These are phyloP conservation scores for Hestina assimilis DNA, from an alignment of 1,140 invertebrate genomes.

Conservation along the genomic window DNA sequence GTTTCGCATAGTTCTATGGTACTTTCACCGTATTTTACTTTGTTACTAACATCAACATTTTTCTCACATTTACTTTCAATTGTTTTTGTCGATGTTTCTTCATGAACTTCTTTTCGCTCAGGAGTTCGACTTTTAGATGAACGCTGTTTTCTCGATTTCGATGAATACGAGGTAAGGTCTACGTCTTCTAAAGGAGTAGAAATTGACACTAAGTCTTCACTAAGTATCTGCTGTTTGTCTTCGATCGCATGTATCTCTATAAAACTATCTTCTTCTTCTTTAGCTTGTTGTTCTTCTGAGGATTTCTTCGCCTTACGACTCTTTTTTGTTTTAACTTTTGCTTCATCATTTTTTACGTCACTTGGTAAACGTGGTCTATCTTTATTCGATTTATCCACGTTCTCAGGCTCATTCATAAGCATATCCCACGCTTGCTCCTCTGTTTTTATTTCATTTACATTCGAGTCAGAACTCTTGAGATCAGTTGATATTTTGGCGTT, in stretches of 20 bases:
- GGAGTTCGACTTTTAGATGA: conserved; percentile 53
- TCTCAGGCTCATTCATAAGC: conserved; percentile 54
- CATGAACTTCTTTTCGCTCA: conserved; percentile 37
- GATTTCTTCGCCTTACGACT: conserved; percentile 50
- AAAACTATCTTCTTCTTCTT: conserved; percentile 66
- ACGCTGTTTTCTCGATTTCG: conserved; percentile 51
- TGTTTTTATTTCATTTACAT: conserved; percentile 43
- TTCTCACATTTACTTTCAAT: conserved; percentile 19
- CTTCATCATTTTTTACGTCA: conserved; percentile 48
- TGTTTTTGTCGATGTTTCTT: conserved; percentile 24
- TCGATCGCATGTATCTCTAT: conserved; percentile 70
- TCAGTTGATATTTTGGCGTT: conserved; percentile 1
- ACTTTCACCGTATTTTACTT: not conserved
- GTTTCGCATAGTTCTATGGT: not conserved
- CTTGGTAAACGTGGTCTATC: conserved; percentile 11
- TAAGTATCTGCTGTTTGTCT: conserved; percentile 50
- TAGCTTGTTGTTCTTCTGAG: conserved; percentile 48
- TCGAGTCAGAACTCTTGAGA: not conserved
- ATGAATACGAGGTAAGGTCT: conserved; percentile 41
- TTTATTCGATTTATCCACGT: conserved; percentile 20
- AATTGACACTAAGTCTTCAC: conserved; percentile 63
- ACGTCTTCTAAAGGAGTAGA: conserved; percentile 59
- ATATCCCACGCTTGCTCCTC: conserved; percentile 71
- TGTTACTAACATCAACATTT: not conserved
- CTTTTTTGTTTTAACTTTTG: conserved; percentile 64